Evolutionary conservation across 2,888 invertebrate genomes (phyloP).

Genomic region (Melolontha melolontha): DNA sequence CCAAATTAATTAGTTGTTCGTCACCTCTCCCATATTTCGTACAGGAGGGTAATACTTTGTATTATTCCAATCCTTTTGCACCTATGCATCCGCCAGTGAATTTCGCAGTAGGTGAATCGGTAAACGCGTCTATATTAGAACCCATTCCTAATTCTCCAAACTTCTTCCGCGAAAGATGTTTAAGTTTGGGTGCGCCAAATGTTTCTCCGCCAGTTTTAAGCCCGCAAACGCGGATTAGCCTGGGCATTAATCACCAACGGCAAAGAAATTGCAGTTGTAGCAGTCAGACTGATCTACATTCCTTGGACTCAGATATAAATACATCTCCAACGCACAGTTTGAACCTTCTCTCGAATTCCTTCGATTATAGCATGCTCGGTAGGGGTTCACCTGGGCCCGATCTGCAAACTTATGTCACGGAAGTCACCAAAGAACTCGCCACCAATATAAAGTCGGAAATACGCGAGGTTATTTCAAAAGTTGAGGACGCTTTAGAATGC

Average conservation of each 20-base stretch:
- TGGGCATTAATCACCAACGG: constrained; percentile 69
- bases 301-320: constrained; percentile 69
- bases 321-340: constrained; percentile 66
- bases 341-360: constrained; percentile 65
- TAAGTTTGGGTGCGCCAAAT: constrained; percentile 71
- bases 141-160: constrained; percentile 49
- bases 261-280: constrained; percentile 75
- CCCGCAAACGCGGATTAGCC: constrained; percentile 73
- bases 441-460: constrained; percentile 87
- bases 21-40: constrained; percentile 64
- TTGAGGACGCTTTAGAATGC: constrained; percentile 82
- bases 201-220: constrained; percentile 70
- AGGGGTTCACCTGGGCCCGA: constrained; percentile 71
- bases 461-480: constrained; percentile 82
- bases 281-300: constrained; percentile 79
- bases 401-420: constrained; percentile 80
- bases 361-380: constrained; percentile 70
- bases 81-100: constrained; percentile 67
- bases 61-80: constrained; percentile 53
- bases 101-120: constrained; percentile 78
- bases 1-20: constrained; percentile 62
- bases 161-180: constrained; percentile 70
- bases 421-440: constrained; percentile 82
- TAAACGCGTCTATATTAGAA: constrained; percentile 57
- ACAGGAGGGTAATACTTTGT: constrained; percentile 59